phyloP scores from a whole-genome alignment of 2,888 invertebrate species.

The Ectropis crepuscularia region DNA sequence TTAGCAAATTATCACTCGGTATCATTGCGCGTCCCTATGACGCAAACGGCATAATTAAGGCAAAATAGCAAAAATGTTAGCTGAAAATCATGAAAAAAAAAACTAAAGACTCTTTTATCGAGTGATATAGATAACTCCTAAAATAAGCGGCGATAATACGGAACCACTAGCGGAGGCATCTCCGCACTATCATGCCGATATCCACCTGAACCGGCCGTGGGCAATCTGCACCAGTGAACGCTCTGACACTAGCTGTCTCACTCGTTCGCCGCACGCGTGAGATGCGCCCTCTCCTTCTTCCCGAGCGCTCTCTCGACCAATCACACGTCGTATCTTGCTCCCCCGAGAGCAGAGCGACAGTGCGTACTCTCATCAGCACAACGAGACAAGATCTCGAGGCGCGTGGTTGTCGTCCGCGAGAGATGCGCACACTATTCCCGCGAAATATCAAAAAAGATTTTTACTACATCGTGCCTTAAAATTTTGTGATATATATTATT shows the following conservation, averaged over 20 bases:
- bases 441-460: constrained; percentile 47
- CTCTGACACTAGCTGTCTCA: constrained; percentile 72
- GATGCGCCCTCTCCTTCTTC: constrained; percentile 79
- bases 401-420: constrained; percentile 79
- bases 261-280: constrained; percentile 66
- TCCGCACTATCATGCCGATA: constrained; percentile 78
- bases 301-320: constrained; percentile 81
- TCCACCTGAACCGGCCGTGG: constrained; percentile 77
- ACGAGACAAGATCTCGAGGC: constrained; percentile 81
- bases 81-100: constrained; percentile 4
- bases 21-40: constrained; percentile 26
- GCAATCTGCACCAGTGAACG: constrained; percentile 78
- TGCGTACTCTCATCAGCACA: constrained; percentile 83
- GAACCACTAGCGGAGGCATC: constrained; percentile 63
- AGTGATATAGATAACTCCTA: constrained; percentile 18
- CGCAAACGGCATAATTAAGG: constrained; percentile 23
- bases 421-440: constrained; percentile 61
- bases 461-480: constrained; percentile 65
- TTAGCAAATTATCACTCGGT: constrained; percentile 40
- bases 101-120: constrained; percentile 17
- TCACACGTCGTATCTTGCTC: constrained; percentile 82
- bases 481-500: constrained; percentile 63
- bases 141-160: constrained; percentile 38
- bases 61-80: constrained; percentile 9
- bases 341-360: constrained; percentile 84